Evolutionary conservation across 2,797 vertebrate species (phyloP).

Genomic region (Platyrinchus mystaceus): DNA sequence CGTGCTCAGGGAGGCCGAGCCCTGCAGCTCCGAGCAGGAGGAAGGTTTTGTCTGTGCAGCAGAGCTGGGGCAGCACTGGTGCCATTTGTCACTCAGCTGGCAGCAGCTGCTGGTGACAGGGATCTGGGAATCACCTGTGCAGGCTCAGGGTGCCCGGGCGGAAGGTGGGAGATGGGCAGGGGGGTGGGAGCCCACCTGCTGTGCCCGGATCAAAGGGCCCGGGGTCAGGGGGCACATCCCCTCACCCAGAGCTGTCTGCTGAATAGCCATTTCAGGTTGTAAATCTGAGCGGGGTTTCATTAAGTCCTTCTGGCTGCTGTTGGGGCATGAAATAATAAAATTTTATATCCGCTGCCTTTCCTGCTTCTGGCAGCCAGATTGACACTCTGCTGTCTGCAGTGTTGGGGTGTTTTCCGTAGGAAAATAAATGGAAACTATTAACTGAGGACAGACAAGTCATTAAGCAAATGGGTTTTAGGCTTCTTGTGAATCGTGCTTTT

Average conservation of each 20-base stretch:
- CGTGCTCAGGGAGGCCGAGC: not conserved
- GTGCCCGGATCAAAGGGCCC: slow-evolving; percentile 78
- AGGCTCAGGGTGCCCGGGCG: slow-evolving; percentile 29
- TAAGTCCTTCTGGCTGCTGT: slow-evolving; percentile 81
- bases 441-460: not conserved
- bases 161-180: slow-evolving; percentile 2
- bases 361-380: slow-evolving; percentile 77
- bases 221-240: slow-evolving; percentile 78
- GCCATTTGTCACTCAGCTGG: slow-evolving; percentile 59
- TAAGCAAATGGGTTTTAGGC: slow-evolving; percentile 5
- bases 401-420: slow-evolving; percentile 41
- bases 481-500: not conserved
- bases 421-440: slow-evolving; percentile 56
- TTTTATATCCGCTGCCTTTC: slow-evolving; percentile 80
- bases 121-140: slow-evolving; percentile 66
- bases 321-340: slow-evolving; percentile 82
- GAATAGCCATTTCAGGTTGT: slow-evolving; percentile 82
- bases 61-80: not conserved
- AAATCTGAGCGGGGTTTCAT: slow-evolving; percentile 83
- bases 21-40: not conserved
- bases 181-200: slow-evolving; percentile 79
- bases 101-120: slow-evolving; percentile 71
- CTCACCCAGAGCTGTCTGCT: slow-evolving; percentile 78
- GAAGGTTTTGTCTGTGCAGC: too few species aligned
- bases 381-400: slow-evolving; percentile 60